Conservation (phyloP, 2,888 invertebrate species). For the Yponomeuta plumbellus region DNA sequence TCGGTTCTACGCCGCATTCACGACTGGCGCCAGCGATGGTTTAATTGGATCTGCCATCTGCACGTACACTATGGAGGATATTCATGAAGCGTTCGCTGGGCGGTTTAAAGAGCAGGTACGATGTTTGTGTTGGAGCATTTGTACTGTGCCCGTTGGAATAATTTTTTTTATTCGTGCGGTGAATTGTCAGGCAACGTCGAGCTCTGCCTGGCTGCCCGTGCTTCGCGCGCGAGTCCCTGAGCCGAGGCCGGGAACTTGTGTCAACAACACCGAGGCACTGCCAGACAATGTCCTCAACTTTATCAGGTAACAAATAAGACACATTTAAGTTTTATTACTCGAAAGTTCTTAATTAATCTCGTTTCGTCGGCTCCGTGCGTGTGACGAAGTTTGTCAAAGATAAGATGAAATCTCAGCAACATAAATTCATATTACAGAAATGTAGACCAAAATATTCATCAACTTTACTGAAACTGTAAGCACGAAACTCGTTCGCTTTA, state of each 20-base stretch:
- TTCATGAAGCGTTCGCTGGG: slow-evolving; percentile 81
- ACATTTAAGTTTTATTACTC: not conserved
- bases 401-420: not conserved
- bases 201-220: slow-evolving; percentile 82
- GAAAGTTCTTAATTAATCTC: not conserved
- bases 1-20: slow-evolving; percentile 82
- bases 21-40: slow-evolving; percentile 80
- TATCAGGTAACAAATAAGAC: slow-evolving; percentile 67
- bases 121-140: not conserved
- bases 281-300: slow-evolving; percentile 82
- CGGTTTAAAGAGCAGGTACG: slow-evolving; percentile 80
- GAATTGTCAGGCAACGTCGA: slow-evolving; percentile 72
- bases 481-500: slow-evolving; percentile 23
- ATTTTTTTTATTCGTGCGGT: no score
- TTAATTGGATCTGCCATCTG: slow-evolving; percentile 83
- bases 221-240: slow-evolving; percentile 78
- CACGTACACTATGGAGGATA: slow-evolving; percentile 79
- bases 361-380: not conserved
- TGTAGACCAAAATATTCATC: slow-evolving; percentile 13
- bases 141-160: not conserved
- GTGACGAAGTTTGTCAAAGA: not conserved
- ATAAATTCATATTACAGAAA: not conserved
- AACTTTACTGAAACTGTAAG: not conserved
- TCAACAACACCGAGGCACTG: slow-evolving; percentile 79
- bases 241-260: slow-evolving; percentile 81